These are phyloP conservation scores for Papio anubis DNA, from an alignment of 2,113 vertebrate species.

Conservation along the genomic window DNA sequence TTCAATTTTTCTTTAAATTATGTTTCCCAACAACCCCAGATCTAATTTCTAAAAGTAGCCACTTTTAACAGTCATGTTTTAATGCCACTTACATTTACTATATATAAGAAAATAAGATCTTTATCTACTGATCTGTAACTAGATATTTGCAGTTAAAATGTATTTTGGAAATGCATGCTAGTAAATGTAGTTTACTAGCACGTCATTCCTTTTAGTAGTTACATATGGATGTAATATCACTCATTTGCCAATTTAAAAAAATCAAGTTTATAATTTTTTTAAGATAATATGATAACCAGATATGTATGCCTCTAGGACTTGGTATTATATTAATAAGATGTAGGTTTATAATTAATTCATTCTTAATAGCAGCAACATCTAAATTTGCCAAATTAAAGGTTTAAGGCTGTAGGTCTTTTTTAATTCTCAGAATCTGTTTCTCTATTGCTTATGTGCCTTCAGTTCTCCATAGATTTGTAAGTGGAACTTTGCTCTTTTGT, in stretches of 20 bases:
- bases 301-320: neutral
- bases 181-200: neutral
- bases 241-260: neutral
- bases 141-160: slow-evolving; percentile 2
- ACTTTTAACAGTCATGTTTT: neutral
- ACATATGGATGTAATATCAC: neutral
- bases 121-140: neutral
- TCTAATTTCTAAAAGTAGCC: neutral
- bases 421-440: neutral
- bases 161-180: neutral
- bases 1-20: neutral
- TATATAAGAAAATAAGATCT: neutral
- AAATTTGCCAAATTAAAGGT: neutral
- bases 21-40: neutral
- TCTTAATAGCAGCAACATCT: neutral
- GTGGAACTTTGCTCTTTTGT: neutral
- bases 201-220: neutral
- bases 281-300: neutral
- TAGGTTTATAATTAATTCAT: neutral
- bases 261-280: neutral
- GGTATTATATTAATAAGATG: neutral
- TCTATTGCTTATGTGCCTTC: neutral
- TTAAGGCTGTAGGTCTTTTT: neutral
- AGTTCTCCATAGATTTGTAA: neutral
- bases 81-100: neutral